Evolutionary conservation across 2,797 vertebrate species (phyloP).

Genomic region (Poecilia wingei): DNA sequence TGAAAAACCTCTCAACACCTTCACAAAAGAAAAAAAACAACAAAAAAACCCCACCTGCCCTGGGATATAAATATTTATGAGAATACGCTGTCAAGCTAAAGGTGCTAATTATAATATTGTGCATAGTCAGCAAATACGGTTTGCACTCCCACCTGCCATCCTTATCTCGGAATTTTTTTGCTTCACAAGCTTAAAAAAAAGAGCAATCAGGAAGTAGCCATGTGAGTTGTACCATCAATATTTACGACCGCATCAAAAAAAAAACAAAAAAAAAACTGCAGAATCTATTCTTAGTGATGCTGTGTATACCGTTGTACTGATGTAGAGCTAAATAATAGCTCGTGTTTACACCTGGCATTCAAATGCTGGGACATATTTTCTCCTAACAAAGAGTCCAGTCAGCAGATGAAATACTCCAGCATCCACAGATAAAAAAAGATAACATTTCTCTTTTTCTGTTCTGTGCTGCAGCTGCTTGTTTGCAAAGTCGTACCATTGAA

Average conservation of each 20-base stretch:
- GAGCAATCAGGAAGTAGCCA: constrained; percentile 32
- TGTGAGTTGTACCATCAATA: constrained; percentile 48
- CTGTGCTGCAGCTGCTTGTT: neutral
- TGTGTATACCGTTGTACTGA: constrained; percentile 26
- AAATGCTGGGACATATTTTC: constrained; percentile 16
- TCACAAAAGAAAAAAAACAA: neutral
- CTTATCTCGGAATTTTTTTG: constrained; percentile 37
- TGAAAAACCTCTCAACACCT: constrained; percentile 51
- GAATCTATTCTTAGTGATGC: constrained; percentile 47
- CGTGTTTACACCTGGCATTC: constrained; percentile 16
- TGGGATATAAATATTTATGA: constrained; percentile 69
- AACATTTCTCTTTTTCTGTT: neutral
- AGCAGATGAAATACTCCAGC: neutral
- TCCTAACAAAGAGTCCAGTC: neutral
- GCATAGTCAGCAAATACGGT: constrained; percentile 62
- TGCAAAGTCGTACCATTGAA: neutral
- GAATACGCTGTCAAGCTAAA: constrained; percentile 44
- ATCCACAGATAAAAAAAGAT: too few species aligned
- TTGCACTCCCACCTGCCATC: constrained; percentile 60
- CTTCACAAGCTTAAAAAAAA: constrained; percentile 29
- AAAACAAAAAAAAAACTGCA: neutral
- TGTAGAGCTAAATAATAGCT: constrained; percentile 16
- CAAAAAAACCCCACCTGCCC: constrained; percentile 42
- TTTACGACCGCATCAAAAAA: constrained; percentile 50
- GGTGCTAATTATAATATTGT: constrained; percentile 65